Base-by-base conservation (phyloP, 2,113 vertebrate species). In the Indri indri region DNA sequence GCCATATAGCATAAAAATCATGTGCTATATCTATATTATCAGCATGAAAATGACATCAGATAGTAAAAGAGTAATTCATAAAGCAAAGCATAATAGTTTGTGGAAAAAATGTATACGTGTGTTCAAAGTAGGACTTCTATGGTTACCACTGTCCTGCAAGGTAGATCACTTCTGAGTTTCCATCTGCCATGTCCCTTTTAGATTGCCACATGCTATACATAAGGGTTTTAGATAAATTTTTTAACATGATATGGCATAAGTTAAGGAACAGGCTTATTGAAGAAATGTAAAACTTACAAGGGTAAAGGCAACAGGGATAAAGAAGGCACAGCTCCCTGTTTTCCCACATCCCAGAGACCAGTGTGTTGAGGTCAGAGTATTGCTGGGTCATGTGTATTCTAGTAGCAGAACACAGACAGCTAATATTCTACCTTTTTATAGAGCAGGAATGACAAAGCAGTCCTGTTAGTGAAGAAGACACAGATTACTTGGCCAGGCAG, bases 11-110 rank as follows among this genome's bases (percentile, higher is more conserved):
- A 82, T 70, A 59, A 85, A 83, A 95, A 91, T 63, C 25, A 87
- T 52, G 42, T 73, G 42, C n/a, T 54, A 11, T 61, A 61, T 63
- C 50, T 76, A 37, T 77, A 18, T 90, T 86, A 50, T 87, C 42
- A 74, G 30, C 25, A 32, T 89, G n/a, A 52, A 96, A 85, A 79
- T 80, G 34, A 79, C 20, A 76, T 45, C 61, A n/a, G 3, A 23
- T 47, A 73, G 32, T 96, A 90, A 86, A 96, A 83, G 14, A 77
- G 5, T 86, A 70, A 89, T 93, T 88, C 92, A 76, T 8, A 92
- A 85, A 96, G 8, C 37, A 95, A 16, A 88, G 42, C 8, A 42
- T 81, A 76, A 6, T 32, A 13, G 71, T 76, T 59, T 86, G 18
- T 57, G 27, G 1, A n/a, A 85, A 52, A 23, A 42, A 83, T 27